A percentile compares a stretch with the other conserved stretches of the same genome.
phyloP scores from a whole-genome alignment of 2,888 invertebrate species.

The Andrena bucephala region DNA sequence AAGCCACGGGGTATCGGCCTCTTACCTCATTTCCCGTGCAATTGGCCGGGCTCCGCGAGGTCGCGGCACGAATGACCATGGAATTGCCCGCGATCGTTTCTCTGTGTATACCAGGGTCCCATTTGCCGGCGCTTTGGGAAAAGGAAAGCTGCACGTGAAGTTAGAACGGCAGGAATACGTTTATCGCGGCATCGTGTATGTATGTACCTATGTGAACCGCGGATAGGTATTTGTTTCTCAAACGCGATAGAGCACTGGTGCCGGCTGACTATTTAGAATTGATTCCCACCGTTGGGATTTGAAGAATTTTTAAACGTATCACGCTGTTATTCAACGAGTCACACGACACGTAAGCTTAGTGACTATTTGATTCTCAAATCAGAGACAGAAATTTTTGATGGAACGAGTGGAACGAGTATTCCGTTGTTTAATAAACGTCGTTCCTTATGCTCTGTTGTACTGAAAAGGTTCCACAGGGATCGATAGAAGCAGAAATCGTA shows the following conservation, averaged over 20 bases:
- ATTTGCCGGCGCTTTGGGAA: constrained; percentile 11
- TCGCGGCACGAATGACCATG: constrained; percentile 20
- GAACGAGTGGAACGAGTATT: too few species aligned
- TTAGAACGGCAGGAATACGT: not conserved
- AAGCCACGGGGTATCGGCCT: constrained; percentile 3
- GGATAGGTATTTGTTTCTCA: not conserved
- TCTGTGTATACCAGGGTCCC: not conserved
- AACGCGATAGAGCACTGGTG: not conserved
- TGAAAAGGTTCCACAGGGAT: too few species aligned
- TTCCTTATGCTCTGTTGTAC: too few species aligned
- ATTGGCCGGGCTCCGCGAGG: constrained; percentile 14
- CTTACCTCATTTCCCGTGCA: constrained; percentile 1
- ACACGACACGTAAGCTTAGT: too few species aligned
- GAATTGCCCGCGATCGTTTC: constrained; percentile 13
- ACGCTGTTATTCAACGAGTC: too few species aligned
- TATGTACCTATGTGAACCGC: too few species aligned
- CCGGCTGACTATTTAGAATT: not conserved
- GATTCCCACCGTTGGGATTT: too few species aligned
- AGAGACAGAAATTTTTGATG: not conserved
- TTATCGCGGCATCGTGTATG: not conserved
- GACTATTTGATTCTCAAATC: too few species aligned
- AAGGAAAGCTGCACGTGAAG: not conserved
- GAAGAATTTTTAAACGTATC: too few species aligned
- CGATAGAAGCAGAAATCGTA: not conserved
- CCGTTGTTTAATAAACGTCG: too few species aligned